Conservation (phyloP, 1,140 invertebrate species). For the Cryptotermes secundus region DNA sequence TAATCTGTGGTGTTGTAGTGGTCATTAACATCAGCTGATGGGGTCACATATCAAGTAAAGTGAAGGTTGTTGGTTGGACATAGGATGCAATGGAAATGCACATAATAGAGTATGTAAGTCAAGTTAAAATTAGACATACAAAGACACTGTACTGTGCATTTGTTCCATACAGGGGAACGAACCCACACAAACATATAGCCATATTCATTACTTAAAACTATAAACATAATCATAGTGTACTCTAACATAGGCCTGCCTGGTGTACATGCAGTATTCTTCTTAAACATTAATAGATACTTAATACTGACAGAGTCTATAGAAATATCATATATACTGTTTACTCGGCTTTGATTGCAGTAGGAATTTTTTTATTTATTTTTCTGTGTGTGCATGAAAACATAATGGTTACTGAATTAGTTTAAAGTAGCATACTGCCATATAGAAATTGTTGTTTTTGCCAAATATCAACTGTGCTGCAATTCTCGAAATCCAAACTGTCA, state of each 20-base stretch:
- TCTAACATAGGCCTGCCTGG: slow-evolving; percentile 30
- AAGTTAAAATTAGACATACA: slow-evolving; percentile 4
- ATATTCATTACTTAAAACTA: slow-evolving; percentile 9
- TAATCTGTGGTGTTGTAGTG: slow-evolving; percentile 29
- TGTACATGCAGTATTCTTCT: slow-evolving; percentile 22
- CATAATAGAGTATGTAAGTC: slow-evolving; percentile 17
- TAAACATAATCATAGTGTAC: slow-evolving; percentile 25
- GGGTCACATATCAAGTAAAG: slow-evolving; percentile 7
- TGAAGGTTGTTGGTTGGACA: background rate
- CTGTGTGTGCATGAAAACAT: background rate
- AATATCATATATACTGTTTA: slow-evolving; percentile 23
- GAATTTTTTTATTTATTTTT: slow-evolving; percentile 18
- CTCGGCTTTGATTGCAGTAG: slow-evolving; percentile 28
- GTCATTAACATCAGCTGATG: slow-evolving; percentile 2
- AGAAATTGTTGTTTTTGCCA: slow-evolving; percentile 33
- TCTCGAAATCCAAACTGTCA: slow-evolving; percentile 13
- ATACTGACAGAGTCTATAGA: slow-evolving; percentile 26
- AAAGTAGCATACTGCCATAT: slow-evolving; percentile 23
- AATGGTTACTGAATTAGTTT: slow-evolving; percentile 20
- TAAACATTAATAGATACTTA: slow-evolving; percentile 21
- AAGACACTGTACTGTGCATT: slow-evolving; percentile 4
- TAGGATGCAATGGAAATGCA: slow-evolving; percentile 13
- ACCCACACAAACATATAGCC: background rate
- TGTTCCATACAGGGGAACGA: slow-evolving; percentile 3
- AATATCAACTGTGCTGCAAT: slow-evolving; percentile 28